A percentile compares a stretch with the other conserved stretches of the same genome.
Conservation (phyloP, 1,140 invertebrate genomes). For the Drosophila melanica region DNA sequence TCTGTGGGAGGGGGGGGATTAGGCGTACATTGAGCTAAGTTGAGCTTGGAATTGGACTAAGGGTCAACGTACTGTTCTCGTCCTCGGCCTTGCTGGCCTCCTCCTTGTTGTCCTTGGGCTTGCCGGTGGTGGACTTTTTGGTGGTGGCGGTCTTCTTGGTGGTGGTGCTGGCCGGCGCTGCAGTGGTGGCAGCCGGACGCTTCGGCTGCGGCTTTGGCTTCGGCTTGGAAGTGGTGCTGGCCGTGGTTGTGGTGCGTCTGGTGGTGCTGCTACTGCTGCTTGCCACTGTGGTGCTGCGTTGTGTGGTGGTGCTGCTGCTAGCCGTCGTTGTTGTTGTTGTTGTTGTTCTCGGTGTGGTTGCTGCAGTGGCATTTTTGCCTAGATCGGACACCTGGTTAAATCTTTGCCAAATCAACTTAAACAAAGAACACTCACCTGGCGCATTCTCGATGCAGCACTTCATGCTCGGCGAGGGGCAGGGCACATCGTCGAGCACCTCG, state of each 20-base stretch:
- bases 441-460: constrained; percentile 91
- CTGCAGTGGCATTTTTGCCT: constrained; percentile 63
- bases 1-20: constrained; percentile 29
- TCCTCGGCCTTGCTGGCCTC: constrained; percentile 59
- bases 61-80: constrained; percentile 55
- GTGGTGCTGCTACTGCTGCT: constrained; percentile 62
- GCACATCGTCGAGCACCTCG: constrained; percentile 91
- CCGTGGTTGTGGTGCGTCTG: constrained; percentile 77
- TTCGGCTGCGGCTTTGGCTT: constrained; percentile 76
- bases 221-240: constrained; percentile 70
- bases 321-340: constrained; percentile 82
- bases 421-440: constrained; percentile 84
- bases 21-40: not conserved
- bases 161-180: constrained; percentile 77
- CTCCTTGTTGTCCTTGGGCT: constrained; percentile 64
- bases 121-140: constrained; percentile 60
- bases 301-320: constrained; percentile 43
- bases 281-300: constrained; percentile 65
- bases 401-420: no score
- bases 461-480: constrained; percentile 91
- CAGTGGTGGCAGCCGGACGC: constrained; percentile 76
- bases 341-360: constrained; percentile 61
- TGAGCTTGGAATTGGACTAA: no score
- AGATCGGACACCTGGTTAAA: not conserved
- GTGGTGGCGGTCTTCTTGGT: constrained; percentile 70